Conservation (phyloP, 2,797 vertebrate species). For the Smutsia gigantea region DNA sequence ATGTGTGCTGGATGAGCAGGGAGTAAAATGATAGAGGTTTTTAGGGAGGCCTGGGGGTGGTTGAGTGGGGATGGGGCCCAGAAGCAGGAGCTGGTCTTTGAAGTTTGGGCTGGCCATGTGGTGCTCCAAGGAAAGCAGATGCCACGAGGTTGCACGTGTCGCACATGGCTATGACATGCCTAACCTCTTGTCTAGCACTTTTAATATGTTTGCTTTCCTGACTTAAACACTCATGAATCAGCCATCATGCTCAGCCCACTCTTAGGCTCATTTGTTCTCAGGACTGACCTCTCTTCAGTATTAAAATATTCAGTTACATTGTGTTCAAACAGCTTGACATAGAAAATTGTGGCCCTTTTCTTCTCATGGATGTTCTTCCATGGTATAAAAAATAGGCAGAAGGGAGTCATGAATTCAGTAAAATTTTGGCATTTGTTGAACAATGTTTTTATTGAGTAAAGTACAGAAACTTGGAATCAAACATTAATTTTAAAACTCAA, state of each 20-base stretch:
- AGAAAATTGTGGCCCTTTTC: background rate
- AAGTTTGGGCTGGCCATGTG: background rate
- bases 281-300: background rate
- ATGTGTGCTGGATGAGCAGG: background rate
- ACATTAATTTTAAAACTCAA: background rate
- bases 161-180: background rate
- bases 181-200: background rate
- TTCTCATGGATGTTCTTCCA: background rate
- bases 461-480: background rate
- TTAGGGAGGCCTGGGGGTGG: background rate
- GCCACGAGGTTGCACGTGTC: accelerated
- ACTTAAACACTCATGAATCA: background rate
- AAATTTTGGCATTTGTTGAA: background rate
- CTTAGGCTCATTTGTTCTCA: background rate
- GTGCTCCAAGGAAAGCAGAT: background rate
- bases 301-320: background rate
- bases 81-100: background rate
- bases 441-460: background rate
- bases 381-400: background rate
- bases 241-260: background rate
- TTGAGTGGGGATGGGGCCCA: no score
- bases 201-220: background rate
- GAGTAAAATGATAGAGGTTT: background rate
- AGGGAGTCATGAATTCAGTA: background rate
- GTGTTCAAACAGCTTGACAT: background rate